phyloP scores from a whole-genome alignment of 2,797 vertebrate genomes.

The Bovichtus variegatus region DNA sequence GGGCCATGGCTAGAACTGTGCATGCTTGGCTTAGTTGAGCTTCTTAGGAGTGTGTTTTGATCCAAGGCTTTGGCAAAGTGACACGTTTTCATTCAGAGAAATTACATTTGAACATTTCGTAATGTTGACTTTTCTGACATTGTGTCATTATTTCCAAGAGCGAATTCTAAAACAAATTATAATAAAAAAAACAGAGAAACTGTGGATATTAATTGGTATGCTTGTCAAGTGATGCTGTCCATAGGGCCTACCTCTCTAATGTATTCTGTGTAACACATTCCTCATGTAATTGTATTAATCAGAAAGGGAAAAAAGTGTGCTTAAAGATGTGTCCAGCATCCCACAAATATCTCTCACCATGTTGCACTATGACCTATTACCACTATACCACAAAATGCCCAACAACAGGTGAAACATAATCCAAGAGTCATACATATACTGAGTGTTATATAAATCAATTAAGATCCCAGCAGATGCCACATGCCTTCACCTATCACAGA shows the following conservation, averaged over 20 bases:
- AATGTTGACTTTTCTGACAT: neutral
- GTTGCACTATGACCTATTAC: neutral
- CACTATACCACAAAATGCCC: neutral
- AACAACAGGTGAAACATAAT: conserved; percentile 37
- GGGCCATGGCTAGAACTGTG: neutral
- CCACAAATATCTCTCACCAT: conserved; percentile 1
- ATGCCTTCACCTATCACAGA: conserved; percentile 59
- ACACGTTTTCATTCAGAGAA: neutral
- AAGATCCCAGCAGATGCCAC: conserved; percentile 49
- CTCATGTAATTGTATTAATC: neutral
- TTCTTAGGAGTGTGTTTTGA: conserved; percentile 14
- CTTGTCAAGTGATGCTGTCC: conserved; percentile 1
- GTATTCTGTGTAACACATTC: neutral
- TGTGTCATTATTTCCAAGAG: neutral
- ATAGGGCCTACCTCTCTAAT: neutral
- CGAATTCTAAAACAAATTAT: too few relatives aligned
- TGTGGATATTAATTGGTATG: neutral
- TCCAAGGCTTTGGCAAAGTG: neutral
- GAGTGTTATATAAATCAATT: conserved; percentile 47
- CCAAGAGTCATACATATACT: neutral
- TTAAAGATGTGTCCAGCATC: neutral
- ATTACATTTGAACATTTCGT: neutral
- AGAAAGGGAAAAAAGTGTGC: conserved; percentile 9
- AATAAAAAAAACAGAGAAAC: neutral
- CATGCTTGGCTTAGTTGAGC: neutral